Evolutionary conservation across 2,113 vertebrate genomes (phyloP), one percentile per base, ranked within the genome.

Genomic region (Theropithecus gelada): DNA sequence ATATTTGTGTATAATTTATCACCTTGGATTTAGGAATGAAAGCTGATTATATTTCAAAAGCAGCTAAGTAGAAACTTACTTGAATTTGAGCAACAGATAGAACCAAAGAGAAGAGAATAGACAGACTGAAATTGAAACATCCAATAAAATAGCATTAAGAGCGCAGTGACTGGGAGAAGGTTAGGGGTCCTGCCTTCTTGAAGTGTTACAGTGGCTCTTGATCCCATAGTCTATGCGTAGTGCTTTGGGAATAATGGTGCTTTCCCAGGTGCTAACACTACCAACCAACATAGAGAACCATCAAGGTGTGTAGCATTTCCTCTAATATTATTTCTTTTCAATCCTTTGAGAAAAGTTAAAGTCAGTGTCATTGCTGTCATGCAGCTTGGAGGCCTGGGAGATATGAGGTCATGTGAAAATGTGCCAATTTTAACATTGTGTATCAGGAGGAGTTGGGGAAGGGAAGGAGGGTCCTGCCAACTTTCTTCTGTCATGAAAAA

Each of bases 1-100:
- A 40, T 25, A 66, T 45, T 83, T 91, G 68, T 68, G n/a, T n/a
- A 4, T 64, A 59, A 76, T 76, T 94, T 86, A 68, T 93, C 40
- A 55, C 43, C 18, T 91, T 84, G 55, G 52, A 79, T 61, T 78
- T 93, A 72, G 50, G 50, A 78, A 84, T 48, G 50, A 61, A 97
- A 94, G 92, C 40, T 50, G 61, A 89, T 87, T 66, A 59, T 87
- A 17, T 95, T 93, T 96, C 23, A 75, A 93, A 96, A 94, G 64
- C 38, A 48, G 38, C 30, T 68, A 90, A 76, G 80, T 80, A 66
- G 72, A 88, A 57, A 82, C 14, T 23, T 87, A 59, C 25, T 82
- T 96, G 86, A 81, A 82, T 86, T 48, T 95, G 88, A 92, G 12
- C n/a, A 84, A 52, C 3, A 75, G 52, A 64, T 35, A 84, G 83